Conservation (phyloP, 53 echinoderm and acorn worm species). For the Hippasteria phrygiana region DNA sequence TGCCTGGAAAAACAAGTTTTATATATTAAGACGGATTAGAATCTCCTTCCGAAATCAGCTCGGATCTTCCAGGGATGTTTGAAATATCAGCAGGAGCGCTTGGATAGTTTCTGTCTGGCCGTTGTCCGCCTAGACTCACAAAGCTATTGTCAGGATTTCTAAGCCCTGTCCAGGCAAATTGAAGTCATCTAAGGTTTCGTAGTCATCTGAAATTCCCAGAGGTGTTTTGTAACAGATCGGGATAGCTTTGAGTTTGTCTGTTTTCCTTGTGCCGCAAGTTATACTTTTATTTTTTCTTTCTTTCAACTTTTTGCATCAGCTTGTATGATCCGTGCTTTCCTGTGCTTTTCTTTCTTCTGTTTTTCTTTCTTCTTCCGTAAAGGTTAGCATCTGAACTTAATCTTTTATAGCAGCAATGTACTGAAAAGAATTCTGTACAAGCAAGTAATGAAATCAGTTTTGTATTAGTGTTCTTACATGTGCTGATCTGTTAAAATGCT, state of each 20-base stretch:
- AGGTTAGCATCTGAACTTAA: background rate
- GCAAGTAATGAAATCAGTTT: background rate
- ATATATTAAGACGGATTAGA: slow-evolving; percentile 19
- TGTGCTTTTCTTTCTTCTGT: background rate
- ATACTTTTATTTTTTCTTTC: background rate
- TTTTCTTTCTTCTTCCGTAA: background rate
- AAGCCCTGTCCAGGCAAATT: slow-evolving; percentile 10
- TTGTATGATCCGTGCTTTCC: background rate
- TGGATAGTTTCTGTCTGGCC: background rate
- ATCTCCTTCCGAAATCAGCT: slow-evolving; percentile 26
- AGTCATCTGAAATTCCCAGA: background rate
- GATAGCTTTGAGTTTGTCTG: background rate
- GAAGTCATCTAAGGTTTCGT: slow-evolving; percentile 21
- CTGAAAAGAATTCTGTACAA: background rate
- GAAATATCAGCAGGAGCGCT: background rate
- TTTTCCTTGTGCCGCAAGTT: background rate
- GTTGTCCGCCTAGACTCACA: background rate
- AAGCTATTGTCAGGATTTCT: slow-evolving; percentile 9
- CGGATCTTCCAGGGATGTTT: slow-evolving; percentile 12
- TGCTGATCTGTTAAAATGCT: too few relatives aligned
- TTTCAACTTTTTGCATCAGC: background rate
- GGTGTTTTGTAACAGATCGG: background rate
- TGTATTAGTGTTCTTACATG: too few relatives aligned
- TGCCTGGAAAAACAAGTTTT: slow-evolving; percentile 33
- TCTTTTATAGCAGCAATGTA: background rate